Evolutionary conservation across 92 coral and sea anemone genomes (phyloP).

Genomic region (Desmophyllum pertusum): DNA sequence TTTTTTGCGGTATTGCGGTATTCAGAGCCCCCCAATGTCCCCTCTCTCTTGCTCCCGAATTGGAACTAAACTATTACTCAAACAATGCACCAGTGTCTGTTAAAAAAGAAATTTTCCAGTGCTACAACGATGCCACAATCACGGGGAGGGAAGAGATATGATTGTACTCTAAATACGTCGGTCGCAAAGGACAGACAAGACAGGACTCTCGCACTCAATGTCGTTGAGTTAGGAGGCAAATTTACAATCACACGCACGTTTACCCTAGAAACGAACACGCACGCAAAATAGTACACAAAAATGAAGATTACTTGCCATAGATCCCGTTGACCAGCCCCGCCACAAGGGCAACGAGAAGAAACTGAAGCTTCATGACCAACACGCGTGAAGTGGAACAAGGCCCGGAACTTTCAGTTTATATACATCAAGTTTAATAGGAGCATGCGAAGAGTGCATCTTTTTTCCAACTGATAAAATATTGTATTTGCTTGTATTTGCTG

Average conservation of each 20-base stretch:
- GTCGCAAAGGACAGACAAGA: too few relatives aligned
- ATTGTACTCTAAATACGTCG: too few relatives aligned
- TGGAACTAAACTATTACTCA: too few relatives aligned
- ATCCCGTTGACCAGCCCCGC: neutral
- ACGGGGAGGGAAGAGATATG: too few relatives aligned
- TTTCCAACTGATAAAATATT: neutral
- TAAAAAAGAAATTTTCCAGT: too few relatives aligned
- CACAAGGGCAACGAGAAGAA: neutral
- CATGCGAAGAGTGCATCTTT: neutral
- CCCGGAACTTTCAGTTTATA: neutral
- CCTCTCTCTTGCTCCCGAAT: too few relatives aligned
- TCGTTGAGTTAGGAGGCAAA: neutral
- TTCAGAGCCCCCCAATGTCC: too few relatives aligned
- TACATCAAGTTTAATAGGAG: neutral
- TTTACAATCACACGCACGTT: neutral
- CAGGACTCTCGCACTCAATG: too few relatives aligned
- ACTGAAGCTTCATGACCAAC: slow-evolving; percentile 13
- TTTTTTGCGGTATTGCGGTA: too few relatives aligned
- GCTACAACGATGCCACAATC: too few relatives aligned
- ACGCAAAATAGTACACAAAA: neutral
- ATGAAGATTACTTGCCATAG: neutral
- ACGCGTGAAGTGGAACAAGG: neutral
- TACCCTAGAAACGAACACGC: too few relatives aligned
- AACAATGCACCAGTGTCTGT: too few relatives aligned
- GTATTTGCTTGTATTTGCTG: neutral